Conservation (phyloP, 2,888 invertebrate genomes). For the Xestia sexstrigata region DNA sequence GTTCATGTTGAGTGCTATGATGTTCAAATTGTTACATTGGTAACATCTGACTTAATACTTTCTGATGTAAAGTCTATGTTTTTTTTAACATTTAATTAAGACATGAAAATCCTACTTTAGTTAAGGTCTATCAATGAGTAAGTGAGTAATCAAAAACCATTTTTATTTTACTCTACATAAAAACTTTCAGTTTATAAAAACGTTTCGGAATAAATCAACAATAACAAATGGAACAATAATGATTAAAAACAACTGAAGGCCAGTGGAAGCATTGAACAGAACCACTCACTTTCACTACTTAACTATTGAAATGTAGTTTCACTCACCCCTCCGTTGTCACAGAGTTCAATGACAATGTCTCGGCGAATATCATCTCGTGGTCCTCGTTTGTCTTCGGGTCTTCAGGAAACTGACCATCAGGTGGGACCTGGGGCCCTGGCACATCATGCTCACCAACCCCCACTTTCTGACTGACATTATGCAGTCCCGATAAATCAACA, state of each 20-base stretch:
- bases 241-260: conserved; percentile 60
- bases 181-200: too few species aligned
- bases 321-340: conserved; percentile 91
- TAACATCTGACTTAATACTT: not conserved
- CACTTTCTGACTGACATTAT: conserved; percentile 84
- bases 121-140: not conserved
- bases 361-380: conserved; percentile 88
- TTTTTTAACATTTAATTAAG: not conserved
- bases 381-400: conserved; percentile 65
- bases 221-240: conserved; percentile 45
- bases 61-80: not conserved
- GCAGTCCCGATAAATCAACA: conserved; percentile 85
- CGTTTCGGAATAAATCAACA: conserved; percentile 35
- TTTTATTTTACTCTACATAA: not conserved
- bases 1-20: not conserved
- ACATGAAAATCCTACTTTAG: not conserved
- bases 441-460: conserved; percentile 67
- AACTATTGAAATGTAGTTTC: conserved; percentile 31
- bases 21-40: conserved; percentile 3
- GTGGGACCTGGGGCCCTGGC: conserved; percentile 53
- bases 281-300: conserved; percentile 65
- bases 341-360: conserved; percentile 89
- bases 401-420: conserved; percentile 54
- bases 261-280: conserved; percentile 57
- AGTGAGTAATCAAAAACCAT: not conserved